These are phyloP conservation scores for Microtus pennsylvanicus DNA, from an alignment of 2,113 vertebrate species.

Conservation along the genomic window DNA sequence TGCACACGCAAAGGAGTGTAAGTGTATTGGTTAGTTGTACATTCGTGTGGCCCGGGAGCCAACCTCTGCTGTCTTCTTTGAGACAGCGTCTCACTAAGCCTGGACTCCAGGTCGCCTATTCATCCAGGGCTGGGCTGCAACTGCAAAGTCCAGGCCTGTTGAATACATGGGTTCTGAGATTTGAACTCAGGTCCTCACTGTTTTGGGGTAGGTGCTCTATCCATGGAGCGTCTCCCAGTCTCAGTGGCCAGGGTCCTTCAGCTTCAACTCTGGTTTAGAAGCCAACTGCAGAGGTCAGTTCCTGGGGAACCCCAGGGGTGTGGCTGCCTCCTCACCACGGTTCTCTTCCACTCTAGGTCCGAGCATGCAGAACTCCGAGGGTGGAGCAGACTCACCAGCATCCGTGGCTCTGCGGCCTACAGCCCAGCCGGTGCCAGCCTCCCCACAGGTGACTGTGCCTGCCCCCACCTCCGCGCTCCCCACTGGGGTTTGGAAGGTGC, in stretches of 20 bases:
- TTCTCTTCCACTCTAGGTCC: conserved; percentile 75
- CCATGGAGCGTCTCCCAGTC: neutral
- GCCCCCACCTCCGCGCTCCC: neutral
- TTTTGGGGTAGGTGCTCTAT: neutral
- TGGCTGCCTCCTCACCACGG: neutral
- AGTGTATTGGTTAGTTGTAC: neutral
- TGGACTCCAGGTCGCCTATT: neutral
- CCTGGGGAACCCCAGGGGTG: neutral
- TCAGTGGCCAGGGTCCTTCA: neutral
- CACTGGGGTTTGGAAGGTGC: neutral
- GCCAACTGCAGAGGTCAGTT: neutral
- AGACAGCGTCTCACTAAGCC: neutral
- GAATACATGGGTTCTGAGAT: neutral
- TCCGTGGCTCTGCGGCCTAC: conserved; percentile 92
- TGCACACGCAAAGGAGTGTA: neutral
- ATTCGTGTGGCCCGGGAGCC: neutral
- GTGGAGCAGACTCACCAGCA: conserved; percentile 91
- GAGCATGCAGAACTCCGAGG: conserved; percentile 97
- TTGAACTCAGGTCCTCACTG: neutral
- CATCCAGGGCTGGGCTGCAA: too few relatives aligned
- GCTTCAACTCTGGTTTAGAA: neutral
- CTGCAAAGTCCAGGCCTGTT: neutral
- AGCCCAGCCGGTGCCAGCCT: conserved; percentile 94
- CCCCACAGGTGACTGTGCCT: conserved; percentile 93
- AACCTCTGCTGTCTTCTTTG: neutral